phyloP scores from a whole-genome alignment of 2,113 vertebrate species.

The Calidris pygmaea region DNA sequence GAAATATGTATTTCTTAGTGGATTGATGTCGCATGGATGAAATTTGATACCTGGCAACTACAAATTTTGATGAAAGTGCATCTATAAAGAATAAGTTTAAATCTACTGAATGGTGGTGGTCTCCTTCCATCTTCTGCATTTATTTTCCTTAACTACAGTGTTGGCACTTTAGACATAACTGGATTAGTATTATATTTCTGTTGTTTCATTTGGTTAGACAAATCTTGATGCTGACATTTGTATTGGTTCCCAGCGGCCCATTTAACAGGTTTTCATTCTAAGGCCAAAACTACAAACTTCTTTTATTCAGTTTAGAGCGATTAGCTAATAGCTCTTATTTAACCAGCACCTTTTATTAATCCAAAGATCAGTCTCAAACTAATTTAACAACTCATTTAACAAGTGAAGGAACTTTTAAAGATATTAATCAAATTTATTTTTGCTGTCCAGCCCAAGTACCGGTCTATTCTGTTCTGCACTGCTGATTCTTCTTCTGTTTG shows the following conservation, averaged over 20 bases:
- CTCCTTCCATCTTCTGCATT: not conserved
- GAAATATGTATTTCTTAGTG: constrained; percentile 51
- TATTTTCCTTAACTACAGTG: not conserved
- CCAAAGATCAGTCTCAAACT: not conserved
- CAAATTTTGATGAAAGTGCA: constrained; percentile 51
- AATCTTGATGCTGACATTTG: not conserved
- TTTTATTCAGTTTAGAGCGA: not conserved
- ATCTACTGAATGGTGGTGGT: not conserved
- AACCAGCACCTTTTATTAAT: not conserved
- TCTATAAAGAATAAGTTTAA: constrained; percentile 48
- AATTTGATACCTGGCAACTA: constrained; percentile 58
- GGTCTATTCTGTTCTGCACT: not conserved
- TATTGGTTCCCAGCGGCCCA: not conserved
- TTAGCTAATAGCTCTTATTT: not conserved
- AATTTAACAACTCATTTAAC: not conserved
- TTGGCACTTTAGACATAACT: not conserved
- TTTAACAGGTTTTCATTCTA: not conserved
- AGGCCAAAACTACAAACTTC: not conserved
- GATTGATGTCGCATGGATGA: constrained; percentile 53
- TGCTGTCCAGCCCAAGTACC: not conserved
- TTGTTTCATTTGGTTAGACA: not conserved
- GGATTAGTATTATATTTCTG: not conserved
- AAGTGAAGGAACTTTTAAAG: not conserved
- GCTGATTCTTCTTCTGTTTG: not conserved
- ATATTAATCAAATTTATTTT: not conserved